A percentile compares a stretch with the other conserved stretches of the same genome.
These are phyloP conservation scores for Prorops nasuta DNA, from an alignment of 1,140 invertebrate species.

Conservation along the genomic window DNA sequence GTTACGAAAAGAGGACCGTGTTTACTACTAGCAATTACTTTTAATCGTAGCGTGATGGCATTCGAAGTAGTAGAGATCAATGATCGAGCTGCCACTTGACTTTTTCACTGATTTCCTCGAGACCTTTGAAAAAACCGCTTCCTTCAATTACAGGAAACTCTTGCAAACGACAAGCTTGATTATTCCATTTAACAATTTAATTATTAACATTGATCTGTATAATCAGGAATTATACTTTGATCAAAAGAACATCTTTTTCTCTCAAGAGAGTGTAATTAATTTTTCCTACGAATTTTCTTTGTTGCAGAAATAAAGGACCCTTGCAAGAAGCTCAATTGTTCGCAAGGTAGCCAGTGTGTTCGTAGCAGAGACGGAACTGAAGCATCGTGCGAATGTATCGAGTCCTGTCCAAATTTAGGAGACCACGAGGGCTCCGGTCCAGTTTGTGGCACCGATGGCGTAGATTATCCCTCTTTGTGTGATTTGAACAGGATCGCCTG, in stretches of 20 bases:
- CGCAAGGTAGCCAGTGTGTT: slow-evolving; percentile 73
- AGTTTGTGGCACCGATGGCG: slow-evolving; percentile 73
- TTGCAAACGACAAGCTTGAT: no score
- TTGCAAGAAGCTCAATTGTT: slow-evolving; percentile 71
- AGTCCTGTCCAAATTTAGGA: slow-evolving; percentile 75
- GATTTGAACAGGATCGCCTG: slow-evolving; percentile 79
- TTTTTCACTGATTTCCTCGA: no score
- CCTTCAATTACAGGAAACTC: no score
- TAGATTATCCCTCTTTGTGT: slow-evolving; percentile 77
- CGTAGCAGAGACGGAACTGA: slow-evolving; percentile 71
- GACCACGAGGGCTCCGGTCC: slow-evolving; percentile 74
- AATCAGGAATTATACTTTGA: no score
- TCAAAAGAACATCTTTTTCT: no score
- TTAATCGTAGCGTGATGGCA: slow-evolving; percentile 2
- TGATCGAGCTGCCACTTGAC: slow-evolving; percentile 19
- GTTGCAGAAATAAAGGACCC: slow-evolving; percentile 75
- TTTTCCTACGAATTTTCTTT: no score
- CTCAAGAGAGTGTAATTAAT: no score
- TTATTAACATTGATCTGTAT: no score
- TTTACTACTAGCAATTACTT: slow-evolving; percentile 32
- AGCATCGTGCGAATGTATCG: slow-evolving; percentile 73
- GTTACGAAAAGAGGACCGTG: slow-evolving; percentile 20
- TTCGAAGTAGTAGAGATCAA: slow-evolving; percentile 10
- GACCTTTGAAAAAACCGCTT: no score
- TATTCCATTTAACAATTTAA: no score